Percentiles rank a stretch among this genome's conserved stretches.
Conservation (phyloP, 2,113 vertebrate genomes). For the Anas platyrhynchos region DNA sequence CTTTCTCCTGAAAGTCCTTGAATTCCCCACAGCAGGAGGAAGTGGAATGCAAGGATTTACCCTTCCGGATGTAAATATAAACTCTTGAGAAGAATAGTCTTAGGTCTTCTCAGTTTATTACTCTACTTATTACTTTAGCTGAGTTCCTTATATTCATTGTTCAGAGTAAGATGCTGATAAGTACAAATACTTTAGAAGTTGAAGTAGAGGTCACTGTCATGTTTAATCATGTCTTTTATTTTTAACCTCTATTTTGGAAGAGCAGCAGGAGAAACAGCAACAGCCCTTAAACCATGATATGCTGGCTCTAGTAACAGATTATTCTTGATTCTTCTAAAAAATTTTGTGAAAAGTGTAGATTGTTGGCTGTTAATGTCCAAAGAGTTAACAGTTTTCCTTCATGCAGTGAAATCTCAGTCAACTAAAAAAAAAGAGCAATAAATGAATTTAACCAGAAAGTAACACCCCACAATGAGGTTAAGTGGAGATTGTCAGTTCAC, state of each 20-base stretch:
- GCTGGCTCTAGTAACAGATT: background rate
- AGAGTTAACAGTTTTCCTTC: background rate
- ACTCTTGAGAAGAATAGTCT: background rate
- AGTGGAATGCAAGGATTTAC: background rate
- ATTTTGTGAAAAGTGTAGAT: background rate
- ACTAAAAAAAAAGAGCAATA: background rate
- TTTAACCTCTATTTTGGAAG: background rate
- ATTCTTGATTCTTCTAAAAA: background rate
- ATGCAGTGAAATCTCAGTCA: background rate
- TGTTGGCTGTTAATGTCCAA: background rate
- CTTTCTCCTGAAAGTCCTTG: background rate
- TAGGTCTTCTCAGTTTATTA: background rate
- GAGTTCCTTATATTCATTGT: background rate
- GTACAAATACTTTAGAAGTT: background rate
- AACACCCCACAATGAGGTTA: background rate
- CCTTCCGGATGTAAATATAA: background rate
- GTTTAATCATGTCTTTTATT: background rate
- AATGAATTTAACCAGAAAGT: slow-evolving; percentile 37
- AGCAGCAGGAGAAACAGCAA: background rate
- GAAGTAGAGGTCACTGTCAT: background rate
- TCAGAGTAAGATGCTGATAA: background rate
- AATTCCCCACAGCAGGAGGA: background rate
- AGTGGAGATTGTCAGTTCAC: slow-evolving; percentile 34
- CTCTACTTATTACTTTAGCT: background rate
- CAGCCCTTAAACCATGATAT: background rate